These are phyloP conservation scores for Tortrix viridana DNA, from an alignment of 2,888 invertebrate genomes.

Conservation along the genomic window DNA sequence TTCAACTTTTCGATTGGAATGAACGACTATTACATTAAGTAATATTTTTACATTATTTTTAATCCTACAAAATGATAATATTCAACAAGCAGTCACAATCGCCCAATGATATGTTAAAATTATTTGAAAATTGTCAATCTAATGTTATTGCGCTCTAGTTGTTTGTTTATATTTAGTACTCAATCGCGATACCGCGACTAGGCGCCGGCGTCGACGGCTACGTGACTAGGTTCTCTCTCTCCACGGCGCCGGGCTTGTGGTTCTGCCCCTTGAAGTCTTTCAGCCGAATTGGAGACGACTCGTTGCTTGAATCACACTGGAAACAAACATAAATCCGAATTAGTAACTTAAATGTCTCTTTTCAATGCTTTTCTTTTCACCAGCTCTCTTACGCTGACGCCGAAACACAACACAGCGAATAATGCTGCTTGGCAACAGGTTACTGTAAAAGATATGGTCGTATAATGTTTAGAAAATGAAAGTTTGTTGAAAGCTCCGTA, in stretches of 20 bases:
- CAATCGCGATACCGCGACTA: conserved; percentile 23
- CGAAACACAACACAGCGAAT: too few species aligned
- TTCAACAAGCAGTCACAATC: conserved; percentile 84
- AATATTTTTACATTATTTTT: conserved; percentile 80
- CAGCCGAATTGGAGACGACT: conserved; percentile 85
- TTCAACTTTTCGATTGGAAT: conserved; percentile 84
- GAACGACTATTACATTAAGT: conserved; percentile 81
- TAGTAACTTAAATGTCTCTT: background rate
- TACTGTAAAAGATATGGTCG: too few species aligned
- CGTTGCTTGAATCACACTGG: conserved; percentile 87
- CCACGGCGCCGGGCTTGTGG: conserved; percentile 67
- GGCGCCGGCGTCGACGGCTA: conserved; percentile 52
- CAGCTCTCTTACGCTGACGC: too few species aligned
- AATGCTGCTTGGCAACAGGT: too few species aligned
- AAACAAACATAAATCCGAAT: conserved; percentile 37
- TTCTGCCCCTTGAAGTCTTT: conserved; percentile 80
- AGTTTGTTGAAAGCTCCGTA: conserved; percentile 47
- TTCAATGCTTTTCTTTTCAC: too few species aligned
- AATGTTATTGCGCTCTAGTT: conserved; percentile 78
- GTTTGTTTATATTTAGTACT: conserved; percentile 49
- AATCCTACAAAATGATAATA: conserved; percentile 77
- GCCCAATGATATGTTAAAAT: conserved; percentile 85
- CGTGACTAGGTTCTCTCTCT: conserved; percentile 71
- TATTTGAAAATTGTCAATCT: conserved; percentile 61
- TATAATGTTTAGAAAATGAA: too few species aligned